Evolutionary conservation across 1,140 invertebrate genomes (phyloP).

Genomic region (Musca domestica): DNA sequence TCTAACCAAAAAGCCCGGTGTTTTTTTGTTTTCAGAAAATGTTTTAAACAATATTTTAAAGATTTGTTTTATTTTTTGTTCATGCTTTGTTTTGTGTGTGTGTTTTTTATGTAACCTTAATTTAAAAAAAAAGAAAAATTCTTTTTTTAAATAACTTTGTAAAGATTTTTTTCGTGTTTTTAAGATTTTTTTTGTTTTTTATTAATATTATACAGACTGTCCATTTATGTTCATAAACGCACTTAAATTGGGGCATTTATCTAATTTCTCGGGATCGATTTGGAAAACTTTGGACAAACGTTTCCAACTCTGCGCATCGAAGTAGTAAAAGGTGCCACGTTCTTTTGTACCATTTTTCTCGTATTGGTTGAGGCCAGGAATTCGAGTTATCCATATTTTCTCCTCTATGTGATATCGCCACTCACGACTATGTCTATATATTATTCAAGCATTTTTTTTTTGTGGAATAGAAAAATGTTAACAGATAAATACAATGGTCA

Average conservation of each 20-base stretch:
- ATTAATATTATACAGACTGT: constrained; percentile 56
- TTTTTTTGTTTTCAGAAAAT: background rate
- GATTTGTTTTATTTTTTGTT: constrained; percentile 24
- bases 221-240: constrained; percentile 53
- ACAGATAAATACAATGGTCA: background rate
- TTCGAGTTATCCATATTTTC: constrained; percentile 98
- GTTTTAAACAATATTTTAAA: constrained; percentile 25
- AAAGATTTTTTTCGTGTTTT: constrained; percentile 48
- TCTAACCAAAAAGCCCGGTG: no score
- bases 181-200: constrained; percentile 42
- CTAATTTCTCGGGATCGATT: constrained; percentile 96
- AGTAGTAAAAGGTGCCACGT: constrained; percentile 98
- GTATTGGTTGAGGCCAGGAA: constrained; percentile 79
- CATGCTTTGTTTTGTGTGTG: constrained; percentile 18
- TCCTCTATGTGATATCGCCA: constrained; percentile 99
- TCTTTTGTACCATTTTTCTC: constrained; percentile 96
- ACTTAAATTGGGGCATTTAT: constrained; percentile 59
- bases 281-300: constrained; percentile 96
- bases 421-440: constrained; percentile 90
- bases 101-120: constrained; percentile 12
- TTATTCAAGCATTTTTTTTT: no score
- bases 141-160: constrained; percentile 26
- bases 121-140: constrained; percentile 25
- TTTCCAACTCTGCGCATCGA: constrained; percentile 95
- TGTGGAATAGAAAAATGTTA: constrained; percentile 28